Evolutionary conservation across 2,888 invertebrate genomes (phyloP).

Genomic region (Lasioglossum pauxillum): DNA sequence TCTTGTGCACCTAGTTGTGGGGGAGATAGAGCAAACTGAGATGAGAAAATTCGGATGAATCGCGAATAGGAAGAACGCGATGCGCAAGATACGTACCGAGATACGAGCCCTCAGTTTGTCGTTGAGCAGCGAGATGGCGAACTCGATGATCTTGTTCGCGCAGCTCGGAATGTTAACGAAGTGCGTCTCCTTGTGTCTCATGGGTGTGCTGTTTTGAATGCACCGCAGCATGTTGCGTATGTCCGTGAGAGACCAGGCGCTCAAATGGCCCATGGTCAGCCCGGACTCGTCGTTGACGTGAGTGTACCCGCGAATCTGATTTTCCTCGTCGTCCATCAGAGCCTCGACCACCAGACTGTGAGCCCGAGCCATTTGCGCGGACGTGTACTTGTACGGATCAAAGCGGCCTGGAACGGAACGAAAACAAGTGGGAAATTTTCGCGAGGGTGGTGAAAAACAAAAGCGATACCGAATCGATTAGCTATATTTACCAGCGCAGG

Average conservation of each 20-base stretch:
- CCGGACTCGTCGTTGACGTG: conserved; percentile 94
- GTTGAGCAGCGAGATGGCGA: conserved; percentile 92
- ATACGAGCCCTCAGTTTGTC: conserved; percentile 94
- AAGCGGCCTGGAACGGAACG: conserved; percentile 86
- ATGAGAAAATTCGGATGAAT: not conserved
- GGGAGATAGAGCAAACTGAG: not conserved
- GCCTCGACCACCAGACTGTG: conserved; percentile 95
- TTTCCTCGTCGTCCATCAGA: conserved; percentile 93
- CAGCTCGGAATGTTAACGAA: conserved; percentile 93
- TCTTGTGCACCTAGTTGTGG: conserved; percentile 89
- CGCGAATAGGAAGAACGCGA: not conserved
- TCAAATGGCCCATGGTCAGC: conserved; percentile 93
- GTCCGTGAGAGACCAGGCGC: conserved; percentile 92
- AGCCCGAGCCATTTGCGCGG: conserved; percentile 93
- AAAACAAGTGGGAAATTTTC: not conserved
- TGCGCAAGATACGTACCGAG: conserved; percentile 86
- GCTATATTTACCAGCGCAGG: conserved; percentile 88
- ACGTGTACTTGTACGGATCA: conserved; percentile 91
- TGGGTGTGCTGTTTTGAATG: conserved; percentile 94
- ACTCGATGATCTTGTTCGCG: conserved; percentile 93
- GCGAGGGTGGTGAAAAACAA: not conserved
- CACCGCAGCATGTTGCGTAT: conserved; percentile 91
- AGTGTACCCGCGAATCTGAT: conserved; percentile 93
- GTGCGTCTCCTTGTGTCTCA: conserved; percentile 95
- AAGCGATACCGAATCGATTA: conserved; percentile 18